These are phyloP conservation scores for Drosophila nr. medialis DNA, from an alignment of 2,888 invertebrate species.

Conservation along the genomic window DNA sequence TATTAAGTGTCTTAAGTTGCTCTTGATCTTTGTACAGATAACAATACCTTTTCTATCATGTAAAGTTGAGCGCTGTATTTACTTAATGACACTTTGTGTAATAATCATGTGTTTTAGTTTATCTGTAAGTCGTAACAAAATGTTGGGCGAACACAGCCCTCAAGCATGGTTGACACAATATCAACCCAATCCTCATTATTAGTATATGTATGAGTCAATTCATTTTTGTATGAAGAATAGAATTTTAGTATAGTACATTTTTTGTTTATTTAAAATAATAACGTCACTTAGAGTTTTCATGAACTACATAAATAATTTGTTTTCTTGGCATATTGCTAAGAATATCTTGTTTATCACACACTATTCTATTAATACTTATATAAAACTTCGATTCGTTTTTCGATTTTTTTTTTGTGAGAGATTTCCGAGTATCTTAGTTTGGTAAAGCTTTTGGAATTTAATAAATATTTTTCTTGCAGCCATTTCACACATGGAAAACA, in stretches of 20 bases:
- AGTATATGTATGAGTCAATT: not conserved
- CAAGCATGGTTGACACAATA: too few relatives aligned
- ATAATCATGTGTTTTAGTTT: too few relatives aligned
- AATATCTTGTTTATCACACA: not conserved
- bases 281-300: not conserved
- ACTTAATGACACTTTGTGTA: too few relatives aligned
- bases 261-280: not conserved
- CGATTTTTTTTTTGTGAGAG: not conserved
- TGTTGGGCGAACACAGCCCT: too few relatives aligned
- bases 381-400: not conserved
- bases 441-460: not conserved
- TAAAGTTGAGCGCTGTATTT: too few relatives aligned
- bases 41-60: too few relatives aligned
- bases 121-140: too few relatives aligned
- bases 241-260: not conserved
- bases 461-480: not conserved
- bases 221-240: not conserved
- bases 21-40: slow-evolving; percentile 3
- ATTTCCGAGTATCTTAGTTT: not conserved
- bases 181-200: too few relatives aligned
- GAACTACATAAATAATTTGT: not conserved
- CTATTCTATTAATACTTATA: not conserved
- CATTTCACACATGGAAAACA: not conserved
- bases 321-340: not conserved
- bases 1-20: not conserved